These are phyloP conservation scores for Cerceris ruficornis DNA, from an alignment of 2,888 invertebrate genomes.

Conservation along the genomic window DNA sequence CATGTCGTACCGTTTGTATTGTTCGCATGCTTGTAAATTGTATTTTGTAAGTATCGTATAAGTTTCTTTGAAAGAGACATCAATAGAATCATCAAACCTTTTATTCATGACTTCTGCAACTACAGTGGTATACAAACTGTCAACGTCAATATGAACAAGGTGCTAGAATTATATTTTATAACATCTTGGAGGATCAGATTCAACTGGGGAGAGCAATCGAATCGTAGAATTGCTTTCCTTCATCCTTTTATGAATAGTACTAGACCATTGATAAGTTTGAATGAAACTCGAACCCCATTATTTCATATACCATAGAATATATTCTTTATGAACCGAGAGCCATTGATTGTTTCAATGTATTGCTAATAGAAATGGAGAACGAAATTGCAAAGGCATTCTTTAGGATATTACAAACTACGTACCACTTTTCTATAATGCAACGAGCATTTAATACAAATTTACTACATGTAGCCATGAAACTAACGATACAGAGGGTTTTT, in stretches of 20 bases:
- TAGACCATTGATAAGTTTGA: neutral
- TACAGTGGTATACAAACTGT: neutral
- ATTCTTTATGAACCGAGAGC: no score
- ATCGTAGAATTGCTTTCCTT: neutral
- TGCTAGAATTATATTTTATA: neutral
- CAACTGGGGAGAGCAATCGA: neutral
- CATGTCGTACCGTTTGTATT: constrained; percentile 27
- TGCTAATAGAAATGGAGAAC: no score
- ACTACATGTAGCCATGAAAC: no score
- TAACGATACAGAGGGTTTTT: no score
- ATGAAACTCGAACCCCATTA: neutral
- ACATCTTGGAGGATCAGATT: neutral
- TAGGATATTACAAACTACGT: no score
- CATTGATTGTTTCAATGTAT: no score
- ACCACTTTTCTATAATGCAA: no score
- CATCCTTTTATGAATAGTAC: neutral
- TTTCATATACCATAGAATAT: neutral
- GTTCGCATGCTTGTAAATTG: constrained; percentile 37
- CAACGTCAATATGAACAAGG: neutral
- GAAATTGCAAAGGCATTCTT: no score
- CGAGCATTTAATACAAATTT: no score
- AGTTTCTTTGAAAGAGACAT: neutral
- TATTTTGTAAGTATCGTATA: neutral
- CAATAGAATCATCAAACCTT: no score
- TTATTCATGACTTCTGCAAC: neutral